phyloP scores from a whole-genome alignment of 2,113 vertebrate species.

The Amphiprion ocellaris region DNA sequence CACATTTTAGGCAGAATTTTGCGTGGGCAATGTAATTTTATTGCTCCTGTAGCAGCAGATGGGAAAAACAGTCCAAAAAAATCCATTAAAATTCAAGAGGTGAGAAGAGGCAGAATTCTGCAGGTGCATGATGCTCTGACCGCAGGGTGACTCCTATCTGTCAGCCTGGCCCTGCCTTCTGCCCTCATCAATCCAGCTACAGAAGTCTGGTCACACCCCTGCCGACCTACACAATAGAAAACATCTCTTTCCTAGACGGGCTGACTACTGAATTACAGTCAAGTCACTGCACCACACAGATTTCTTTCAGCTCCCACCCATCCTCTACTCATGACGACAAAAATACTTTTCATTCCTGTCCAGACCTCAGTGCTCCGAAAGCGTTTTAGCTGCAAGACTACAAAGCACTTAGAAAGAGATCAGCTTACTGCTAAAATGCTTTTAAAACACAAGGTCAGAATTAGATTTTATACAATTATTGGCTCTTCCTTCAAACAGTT shows the following conservation, averaged over 20 bases:
- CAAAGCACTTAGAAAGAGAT: constrained; percentile 9
- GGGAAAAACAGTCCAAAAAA: too few species aligned
- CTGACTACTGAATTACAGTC: constrained; percentile 6
- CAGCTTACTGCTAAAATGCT: constrained; percentile 6
- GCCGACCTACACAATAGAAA: constrained; percentile 18
- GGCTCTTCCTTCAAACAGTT: neutral
- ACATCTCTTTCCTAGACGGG: constrained; percentile 1
- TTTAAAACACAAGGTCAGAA: neutral
- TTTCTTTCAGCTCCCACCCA: constrained; percentile 24
- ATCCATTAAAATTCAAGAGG: neutral
- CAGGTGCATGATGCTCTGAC: constrained; percentile 31
- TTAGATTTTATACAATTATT: neutral
- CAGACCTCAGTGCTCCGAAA: neutral
- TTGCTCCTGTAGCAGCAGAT: too few species aligned
- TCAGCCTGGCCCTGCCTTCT: constrained; percentile 28
- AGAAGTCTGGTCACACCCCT: constrained; percentile 11
- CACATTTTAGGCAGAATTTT: too few species aligned
- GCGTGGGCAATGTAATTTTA: too few species aligned
- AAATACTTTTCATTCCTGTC: neutral
- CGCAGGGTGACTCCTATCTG: constrained; percentile 47
- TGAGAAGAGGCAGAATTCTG: neutral
- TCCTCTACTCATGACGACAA: constrained; percentile 11
- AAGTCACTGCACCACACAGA: constrained; percentile 2
- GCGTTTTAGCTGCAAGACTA: neutral
- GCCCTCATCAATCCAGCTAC: constrained; percentile 20